Conservation (phyloP, 2,888 invertebrate species). For the Catonia carolina region DNA sequence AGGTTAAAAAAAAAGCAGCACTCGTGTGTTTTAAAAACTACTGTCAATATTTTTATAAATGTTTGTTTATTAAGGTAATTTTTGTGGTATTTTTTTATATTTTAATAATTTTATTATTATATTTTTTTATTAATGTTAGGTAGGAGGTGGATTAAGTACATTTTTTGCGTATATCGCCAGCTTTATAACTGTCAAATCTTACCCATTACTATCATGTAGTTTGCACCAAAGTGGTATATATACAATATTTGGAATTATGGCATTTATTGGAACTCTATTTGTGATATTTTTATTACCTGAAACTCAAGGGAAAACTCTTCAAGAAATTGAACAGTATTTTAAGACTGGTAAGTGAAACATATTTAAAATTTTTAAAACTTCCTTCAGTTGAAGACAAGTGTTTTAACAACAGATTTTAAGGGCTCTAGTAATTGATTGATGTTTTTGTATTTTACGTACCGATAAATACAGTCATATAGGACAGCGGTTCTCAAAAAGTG, state of each 20-base stretch:
- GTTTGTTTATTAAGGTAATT: not conserved
- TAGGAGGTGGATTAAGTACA: slow-evolving; percentile 44
- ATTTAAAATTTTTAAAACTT: not conserved
- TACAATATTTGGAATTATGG: slow-evolving; percentile 45
- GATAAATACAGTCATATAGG: too few species aligned
- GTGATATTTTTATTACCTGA: slow-evolving; percentile 46
- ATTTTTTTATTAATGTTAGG: slow-evolving; percentile 27
- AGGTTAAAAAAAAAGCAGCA: too few species aligned
- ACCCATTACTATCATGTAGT: slow-evolving; percentile 38
- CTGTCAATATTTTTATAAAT: too few species aligned
- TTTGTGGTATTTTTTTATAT: not conserved
- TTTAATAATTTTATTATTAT: not conserved
- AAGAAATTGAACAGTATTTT: slow-evolving; percentile 47
- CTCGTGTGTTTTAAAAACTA: too few species aligned
- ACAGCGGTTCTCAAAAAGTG: too few species aligned
- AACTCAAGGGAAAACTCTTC: slow-evolving; percentile 47
- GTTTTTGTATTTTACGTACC: too few species aligned
- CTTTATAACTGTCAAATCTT: slow-evolving; percentile 48
- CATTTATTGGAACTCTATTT: slow-evolving; percentile 46
- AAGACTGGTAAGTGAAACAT: slow-evolving; percentile 37
- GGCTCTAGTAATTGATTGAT: too few species aligned
- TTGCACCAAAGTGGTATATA: slow-evolving; percentile 40
- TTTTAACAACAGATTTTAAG: too few species aligned
- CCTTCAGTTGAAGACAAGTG: too few species aligned
- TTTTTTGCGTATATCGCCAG: slow-evolving; percentile 48